These are phyloP conservation scores for Apaloderma vittatum DNA, from an alignment of 2,113 vertebrate genomes.

Conservation along the genomic window DNA sequence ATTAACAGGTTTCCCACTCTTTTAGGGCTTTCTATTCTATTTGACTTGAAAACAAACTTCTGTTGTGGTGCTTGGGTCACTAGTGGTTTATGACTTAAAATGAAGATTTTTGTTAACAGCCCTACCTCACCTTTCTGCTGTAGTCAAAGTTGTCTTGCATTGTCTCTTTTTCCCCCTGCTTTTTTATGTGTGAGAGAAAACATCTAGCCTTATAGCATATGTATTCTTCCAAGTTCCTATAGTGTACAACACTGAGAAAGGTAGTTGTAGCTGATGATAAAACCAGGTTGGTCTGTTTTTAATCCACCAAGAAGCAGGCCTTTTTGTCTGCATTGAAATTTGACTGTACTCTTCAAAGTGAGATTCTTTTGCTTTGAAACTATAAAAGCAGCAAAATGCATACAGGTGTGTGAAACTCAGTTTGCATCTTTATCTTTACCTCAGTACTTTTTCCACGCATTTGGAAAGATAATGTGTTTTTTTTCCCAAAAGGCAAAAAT, in stretches of 20 bases:
- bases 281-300: background rate
- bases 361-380: background rate
- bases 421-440: background rate
- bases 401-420: background rate
- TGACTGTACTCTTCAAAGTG: background rate
- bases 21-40: background rate
- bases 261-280: background rate
- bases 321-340: background rate
- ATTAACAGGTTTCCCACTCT: background rate
- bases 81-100: fast-evolving
- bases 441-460: background rate
- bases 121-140: background rate
- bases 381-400: background rate
- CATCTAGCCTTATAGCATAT: background rate
- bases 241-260: background rate
- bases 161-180: background rate
- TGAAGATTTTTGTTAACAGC: background rate
- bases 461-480: background rate
- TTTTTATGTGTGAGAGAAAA: background rate
- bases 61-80: background rate
- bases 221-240: background rate
- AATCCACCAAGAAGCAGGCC: background rate
- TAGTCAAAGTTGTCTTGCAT: background rate
- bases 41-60: background rate
- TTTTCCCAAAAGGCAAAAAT: background rate